phyloP scores from a whole-genome alignment of 37 sponge, comb jelly and placozoan genomes.

The Crambe crambe region DNA sequence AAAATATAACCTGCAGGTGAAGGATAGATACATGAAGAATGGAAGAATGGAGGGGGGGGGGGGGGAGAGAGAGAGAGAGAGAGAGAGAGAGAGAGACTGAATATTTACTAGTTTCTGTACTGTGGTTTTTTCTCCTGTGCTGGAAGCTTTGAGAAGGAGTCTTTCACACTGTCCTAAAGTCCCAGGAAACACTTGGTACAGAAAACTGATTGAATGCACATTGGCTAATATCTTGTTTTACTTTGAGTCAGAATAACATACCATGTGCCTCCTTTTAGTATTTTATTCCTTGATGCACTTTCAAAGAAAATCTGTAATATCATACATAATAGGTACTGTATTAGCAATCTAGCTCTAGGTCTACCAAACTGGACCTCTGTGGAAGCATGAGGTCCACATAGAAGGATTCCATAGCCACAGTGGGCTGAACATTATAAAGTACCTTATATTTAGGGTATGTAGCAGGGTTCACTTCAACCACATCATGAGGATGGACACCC shows the following conservation, averaged over 20 bases:
- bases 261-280: constrained; percentile 66
- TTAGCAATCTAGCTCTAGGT: too few relatives aligned
- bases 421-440: too few relatives aligned
- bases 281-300: constrained; percentile 81
- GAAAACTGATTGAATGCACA: too few relatives aligned
- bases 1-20: constrained; percentile 49
- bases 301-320: constrained; percentile 73
- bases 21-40: neutral
- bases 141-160: constrained; percentile 65
- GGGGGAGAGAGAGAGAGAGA: too few relatives aligned
- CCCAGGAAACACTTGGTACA: constrained; percentile 92
- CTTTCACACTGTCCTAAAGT: constrained; percentile 72
- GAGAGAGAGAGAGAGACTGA: neutral
- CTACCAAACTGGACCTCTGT: too few relatives aligned
- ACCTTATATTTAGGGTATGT: constrained; percentile 44
- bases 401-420: too few relatives aligned
- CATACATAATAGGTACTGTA: neutral
- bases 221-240: too few relatives aligned
- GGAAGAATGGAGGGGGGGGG: neutral
- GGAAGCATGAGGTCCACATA: too few relatives aligned
- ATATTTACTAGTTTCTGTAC: constrained; percentile 68
- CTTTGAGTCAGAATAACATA: too few relatives aligned
- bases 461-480: constrained; percentile 61
- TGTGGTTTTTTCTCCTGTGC: constrained; percentile 62
- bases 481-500: constrained; percentile 56